phyloP scores from a whole-genome alignment of 2,113 vertebrate genomes.

The Stomatorhinus ivindoensis region DNA sequence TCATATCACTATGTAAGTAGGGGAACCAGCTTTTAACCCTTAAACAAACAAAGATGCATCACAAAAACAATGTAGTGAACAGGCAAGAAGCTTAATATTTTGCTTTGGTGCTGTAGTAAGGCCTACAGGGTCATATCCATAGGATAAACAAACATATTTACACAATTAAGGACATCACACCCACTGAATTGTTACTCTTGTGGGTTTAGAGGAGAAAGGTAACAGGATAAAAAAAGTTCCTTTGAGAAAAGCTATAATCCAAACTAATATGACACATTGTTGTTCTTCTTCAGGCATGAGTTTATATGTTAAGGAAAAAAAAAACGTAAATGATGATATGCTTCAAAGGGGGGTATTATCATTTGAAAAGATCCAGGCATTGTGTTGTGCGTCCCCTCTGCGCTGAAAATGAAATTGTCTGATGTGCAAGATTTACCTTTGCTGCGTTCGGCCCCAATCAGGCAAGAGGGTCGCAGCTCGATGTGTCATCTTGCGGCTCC shows the following conservation, averaged over 20 bases:
- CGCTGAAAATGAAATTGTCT: slow-evolving; percentile 77
- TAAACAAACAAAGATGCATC: neutral
- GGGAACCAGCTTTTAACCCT: neutral
- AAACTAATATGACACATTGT: slow-evolving; percentile 19
- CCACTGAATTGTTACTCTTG: neutral
- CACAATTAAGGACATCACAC: neutral
- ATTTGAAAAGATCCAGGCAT: slow-evolving; percentile 72
- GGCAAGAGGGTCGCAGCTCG: slow-evolving; percentile 63
- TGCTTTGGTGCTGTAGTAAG: neutral
- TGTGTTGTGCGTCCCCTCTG: slow-evolving; percentile 62
- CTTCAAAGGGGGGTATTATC: slow-evolving; percentile 62
- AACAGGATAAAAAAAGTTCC: slow-evolving; percentile 8
- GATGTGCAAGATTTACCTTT: slow-evolving; percentile 75
- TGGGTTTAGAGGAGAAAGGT: slow-evolving; percentile 1
- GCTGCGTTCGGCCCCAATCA: slow-evolving; percentile 60
- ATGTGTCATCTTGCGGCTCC: slow-evolving; percentile 69
- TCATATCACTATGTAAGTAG: neutral
- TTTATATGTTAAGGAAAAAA: slow-evolving; percentile 21
- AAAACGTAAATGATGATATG: slow-evolving; percentile 50
- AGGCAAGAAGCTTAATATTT: neutral
- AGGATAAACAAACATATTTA: neutral
- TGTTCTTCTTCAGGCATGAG: slow-evolving; percentile 22
- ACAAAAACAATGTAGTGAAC: neutral
- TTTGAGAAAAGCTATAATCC: slow-evolving; percentile 15
- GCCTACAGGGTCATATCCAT: neutral